These are phyloP conservation scores for Ryuthela nishihirai DNA, from an alignment of 2,888 invertebrate genomes.

Conservation along the genomic window DNA sequence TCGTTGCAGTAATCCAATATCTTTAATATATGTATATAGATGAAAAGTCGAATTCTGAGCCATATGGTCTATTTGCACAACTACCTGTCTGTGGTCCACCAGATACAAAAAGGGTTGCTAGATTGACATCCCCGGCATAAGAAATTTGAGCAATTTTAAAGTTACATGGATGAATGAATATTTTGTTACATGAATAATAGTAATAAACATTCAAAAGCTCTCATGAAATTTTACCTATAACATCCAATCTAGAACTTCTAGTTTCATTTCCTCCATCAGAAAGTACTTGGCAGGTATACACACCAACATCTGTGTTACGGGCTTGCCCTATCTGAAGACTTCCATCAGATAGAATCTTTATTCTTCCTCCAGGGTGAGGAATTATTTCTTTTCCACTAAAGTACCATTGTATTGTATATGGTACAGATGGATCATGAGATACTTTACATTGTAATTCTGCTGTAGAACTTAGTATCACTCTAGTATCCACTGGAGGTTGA, in stretches of 20 bases:
- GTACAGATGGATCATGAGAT: conserved; percentile 82
- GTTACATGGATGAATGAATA: too few relatives aligned
- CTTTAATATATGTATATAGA: too few relatives aligned
- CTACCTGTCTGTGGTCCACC: too few relatives aligned
- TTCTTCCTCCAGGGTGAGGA: conserved; percentile 39
- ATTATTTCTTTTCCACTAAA: conserved; percentile 65
- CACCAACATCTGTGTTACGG: conserved; percentile 75
- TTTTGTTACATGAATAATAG: too few relatives aligned
- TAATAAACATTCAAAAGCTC: neutral
- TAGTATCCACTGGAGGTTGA: conserved; percentile 84
- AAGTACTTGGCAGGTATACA: conserved; percentile 84
- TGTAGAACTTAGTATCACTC: conserved; percentile 82
- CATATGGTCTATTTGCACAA: too few relatives aligned
- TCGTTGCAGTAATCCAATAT: too few relatives aligned
- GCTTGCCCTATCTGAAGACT: conserved; percentile 76
- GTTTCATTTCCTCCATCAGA: conserved; percentile 90
- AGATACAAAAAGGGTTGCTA: too few relatives aligned
- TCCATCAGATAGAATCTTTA: conserved; percentile 64
- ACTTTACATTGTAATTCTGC: conserved; percentile 93
- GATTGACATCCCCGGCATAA: too few relatives aligned
- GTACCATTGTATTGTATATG: conserved; percentile 82
- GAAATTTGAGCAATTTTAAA: too few relatives aligned
- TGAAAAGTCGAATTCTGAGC: too few relatives aligned
- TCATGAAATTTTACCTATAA: conserved; percentile 62
- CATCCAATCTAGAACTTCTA: conserved; percentile 72